Percentiles rank a stretch among this genome's conserved stretches.
phyloP scores from a whole-genome alignment of 2,113 vertebrate species.

The Thamnophis sirtalis region DNA sequence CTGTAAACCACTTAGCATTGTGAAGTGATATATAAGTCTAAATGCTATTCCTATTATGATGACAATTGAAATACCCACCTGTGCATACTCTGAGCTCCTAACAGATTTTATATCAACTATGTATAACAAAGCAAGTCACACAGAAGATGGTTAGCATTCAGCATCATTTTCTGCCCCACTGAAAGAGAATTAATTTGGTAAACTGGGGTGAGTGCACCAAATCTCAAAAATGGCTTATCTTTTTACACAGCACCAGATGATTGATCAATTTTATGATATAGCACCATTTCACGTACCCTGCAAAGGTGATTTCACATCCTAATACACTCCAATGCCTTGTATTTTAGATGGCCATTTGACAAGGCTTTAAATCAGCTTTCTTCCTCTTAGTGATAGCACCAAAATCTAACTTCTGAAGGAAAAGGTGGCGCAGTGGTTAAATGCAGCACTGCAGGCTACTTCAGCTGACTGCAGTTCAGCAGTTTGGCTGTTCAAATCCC shows the following conservation, averaged over 20 bases:
- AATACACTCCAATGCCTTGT: not conserved
- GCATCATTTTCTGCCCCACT: not conserved
- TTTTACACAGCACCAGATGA: not conserved
- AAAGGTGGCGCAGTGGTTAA: too few relatives aligned
- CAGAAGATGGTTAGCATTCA: not conserved
- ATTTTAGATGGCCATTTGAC: not conserved
- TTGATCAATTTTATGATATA: not conserved
- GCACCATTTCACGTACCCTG: not conserved
- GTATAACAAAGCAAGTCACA: not conserved
- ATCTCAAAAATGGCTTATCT: not conserved
- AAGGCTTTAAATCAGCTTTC: not conserved
- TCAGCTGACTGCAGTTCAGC: too few relatives aligned
- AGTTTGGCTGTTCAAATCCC: too few relatives aligned
- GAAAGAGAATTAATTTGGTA: not conserved
- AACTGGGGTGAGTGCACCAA: not conserved
- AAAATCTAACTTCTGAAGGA: not conserved
- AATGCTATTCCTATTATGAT: not conserved
- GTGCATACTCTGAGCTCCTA: not conserved
- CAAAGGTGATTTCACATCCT: not conserved
- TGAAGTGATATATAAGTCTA: not conserved
- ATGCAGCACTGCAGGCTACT: too few relatives aligned
- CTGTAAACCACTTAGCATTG: not conserved
- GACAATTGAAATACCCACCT: not conserved
- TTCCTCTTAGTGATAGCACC: not conserved
- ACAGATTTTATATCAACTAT: not conserved